Evolutionary conservation across 2,888 invertebrate species (phyloP).

Genomic region (Xylophagus ater): DNA sequence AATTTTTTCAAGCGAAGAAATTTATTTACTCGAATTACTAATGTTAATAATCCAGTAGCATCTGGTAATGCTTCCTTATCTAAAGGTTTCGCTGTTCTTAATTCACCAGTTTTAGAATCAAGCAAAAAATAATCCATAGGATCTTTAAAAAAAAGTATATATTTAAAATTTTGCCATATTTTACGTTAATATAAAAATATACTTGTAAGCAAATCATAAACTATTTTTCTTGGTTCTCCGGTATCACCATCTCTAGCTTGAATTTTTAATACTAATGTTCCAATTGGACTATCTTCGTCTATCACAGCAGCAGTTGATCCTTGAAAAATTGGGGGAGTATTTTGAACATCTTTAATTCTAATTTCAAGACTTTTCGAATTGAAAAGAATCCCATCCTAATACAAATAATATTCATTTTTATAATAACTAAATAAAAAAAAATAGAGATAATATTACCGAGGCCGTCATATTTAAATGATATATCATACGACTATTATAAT

Average conservation of each 20-base stretch:
- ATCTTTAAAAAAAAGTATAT: constrained; percentile 44
- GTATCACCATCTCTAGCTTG: constrained; percentile 76
- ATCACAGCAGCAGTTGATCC: constrained; percentile 69
- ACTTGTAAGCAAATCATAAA: constrained; percentile 72
- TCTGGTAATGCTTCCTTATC: constrained; percentile 75
- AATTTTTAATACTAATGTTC: constrained; percentile 65
- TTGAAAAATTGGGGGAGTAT: constrained; percentile 73
- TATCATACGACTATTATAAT: constrained; percentile 66
- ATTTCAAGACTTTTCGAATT: constrained; percentile 64
- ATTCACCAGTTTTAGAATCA: constrained; percentile 65
- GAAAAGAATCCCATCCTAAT: constrained; percentile 66
- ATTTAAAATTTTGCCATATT: neutral
- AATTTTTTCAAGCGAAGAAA: neutral
- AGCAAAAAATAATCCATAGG: constrained; percentile 78
- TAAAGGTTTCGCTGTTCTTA: constrained; percentile 71
- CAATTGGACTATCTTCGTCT: constrained; percentile 72
- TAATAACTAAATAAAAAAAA: neutral
- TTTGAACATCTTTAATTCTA: constrained; percentile 74
- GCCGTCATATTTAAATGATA: constrained; percentile 68
- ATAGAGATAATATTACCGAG: constrained; percentile 46
- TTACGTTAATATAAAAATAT: neutral
- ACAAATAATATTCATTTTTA: constrained; percentile 12
- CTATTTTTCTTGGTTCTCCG: constrained; percentile 67
- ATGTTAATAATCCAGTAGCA: constrained; percentile 64
- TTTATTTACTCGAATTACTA: constrained; percentile 55